phyloP scores from a whole-genome alignment of 2,113 vertebrate genomes.

The Patagioenas fasciata region DNA sequence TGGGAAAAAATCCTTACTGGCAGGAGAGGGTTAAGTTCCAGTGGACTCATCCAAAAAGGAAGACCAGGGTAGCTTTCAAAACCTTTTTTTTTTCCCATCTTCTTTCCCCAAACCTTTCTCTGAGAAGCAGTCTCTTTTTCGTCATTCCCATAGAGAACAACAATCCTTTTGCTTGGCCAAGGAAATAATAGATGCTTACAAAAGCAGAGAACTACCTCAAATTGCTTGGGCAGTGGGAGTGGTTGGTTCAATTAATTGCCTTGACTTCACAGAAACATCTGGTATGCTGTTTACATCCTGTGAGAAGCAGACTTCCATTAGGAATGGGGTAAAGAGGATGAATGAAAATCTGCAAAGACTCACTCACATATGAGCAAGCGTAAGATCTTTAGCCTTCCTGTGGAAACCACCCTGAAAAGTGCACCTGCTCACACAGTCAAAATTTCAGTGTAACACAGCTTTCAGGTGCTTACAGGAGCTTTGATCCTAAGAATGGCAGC shows the following conservation, averaged over 20 bases:
- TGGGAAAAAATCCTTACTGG: neutral
- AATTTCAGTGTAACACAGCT: neutral
- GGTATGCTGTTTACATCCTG: conserved; percentile 3
- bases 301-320: neutral
- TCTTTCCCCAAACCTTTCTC: neutral
- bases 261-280: conserved; percentile 35
- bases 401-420: neutral
- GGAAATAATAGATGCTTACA: neutral
- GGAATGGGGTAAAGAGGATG: neutral
- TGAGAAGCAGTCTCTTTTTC: neutral
- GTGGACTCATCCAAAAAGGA: neutral
- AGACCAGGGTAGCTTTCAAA: neutral
- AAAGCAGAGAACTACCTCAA: conserved; percentile 10
- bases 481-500: neutral
- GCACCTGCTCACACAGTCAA: neutral
- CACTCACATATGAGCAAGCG: neutral
- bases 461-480: neutral
- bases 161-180: neutral
- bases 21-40: neutral
- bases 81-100: neutral
- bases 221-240: neutral
- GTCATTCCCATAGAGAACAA: neutral
- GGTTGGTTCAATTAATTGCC: conserved; percentile 2
- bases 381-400: neutral
- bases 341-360: neutral